Evolutionary conservation across 2,888 invertebrate species (phyloP), one percentile per base, ranked within the genome.

Genomic region (Machimus rusticus): DNA sequence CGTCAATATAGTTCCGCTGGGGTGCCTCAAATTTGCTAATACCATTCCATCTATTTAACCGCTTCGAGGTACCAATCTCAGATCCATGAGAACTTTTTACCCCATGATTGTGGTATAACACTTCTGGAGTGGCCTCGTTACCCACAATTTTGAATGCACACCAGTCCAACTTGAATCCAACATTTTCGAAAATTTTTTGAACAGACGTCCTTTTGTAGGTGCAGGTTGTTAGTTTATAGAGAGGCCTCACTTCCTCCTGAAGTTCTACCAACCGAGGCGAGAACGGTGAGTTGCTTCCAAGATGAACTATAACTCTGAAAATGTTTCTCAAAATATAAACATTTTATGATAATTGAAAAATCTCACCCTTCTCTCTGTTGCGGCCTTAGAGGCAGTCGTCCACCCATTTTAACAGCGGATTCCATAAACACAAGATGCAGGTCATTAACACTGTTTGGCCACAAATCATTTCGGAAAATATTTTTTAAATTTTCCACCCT

Each of bases 151-250:
- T 95, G 91, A 98, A 98, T 85, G 96, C 95, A 90, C 98, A 98
- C 98, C 98, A 98, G 91, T 98, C 98, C 19, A 98, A 92, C 46
- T 95, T 94, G 90, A 98, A 95, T 0, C 95, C 96, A 9, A 95
- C 95, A 88, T 96, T 95, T 89, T 97, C 94, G 92, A 98, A 98
- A 88, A 96, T 94, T 90, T 96, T 94, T 91, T 98, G 98, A 0
- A 97, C 97, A 0, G 97, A 96, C 0, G 97, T 98, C 88, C 96
- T 94, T 91, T 98, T 98, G 91, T 96, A 97, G 0, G 97, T 97
- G 90, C 98, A 98, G 23, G 96, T 95, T 0, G 95, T 94, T 74
- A 96, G 93, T 89, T 96, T 96, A 91, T 96, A 96, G 0, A 98
- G 92, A 0, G 97, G 97, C 16, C 95, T 95, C 0, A 98, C 96